Conservation (phyloP, 2,888 invertebrate genomes). For the Allacma fusca region DNA sequence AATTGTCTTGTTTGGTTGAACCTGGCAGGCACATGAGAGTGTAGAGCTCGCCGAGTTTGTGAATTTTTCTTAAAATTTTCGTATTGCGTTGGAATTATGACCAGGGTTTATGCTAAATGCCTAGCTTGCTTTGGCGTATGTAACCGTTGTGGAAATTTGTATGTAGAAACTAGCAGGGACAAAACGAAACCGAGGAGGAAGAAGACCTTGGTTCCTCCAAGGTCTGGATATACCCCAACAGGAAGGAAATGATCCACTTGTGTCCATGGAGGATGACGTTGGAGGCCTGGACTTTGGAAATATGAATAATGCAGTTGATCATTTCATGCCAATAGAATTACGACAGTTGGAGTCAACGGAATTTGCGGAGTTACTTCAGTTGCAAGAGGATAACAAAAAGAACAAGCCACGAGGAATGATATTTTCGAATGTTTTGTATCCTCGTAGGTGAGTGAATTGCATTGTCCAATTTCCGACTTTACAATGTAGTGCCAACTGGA, state of each 20-base stretch:
- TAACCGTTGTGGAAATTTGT: no score
- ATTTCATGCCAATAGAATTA: slow-evolving; percentile 80
- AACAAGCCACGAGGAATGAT: slow-evolving; percentile 63
- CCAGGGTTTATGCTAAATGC: no score
- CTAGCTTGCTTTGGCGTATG: no score
- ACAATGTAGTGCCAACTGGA: not conserved
- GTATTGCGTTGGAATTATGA: no score
- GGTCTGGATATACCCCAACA: slow-evolving; percentile 65
- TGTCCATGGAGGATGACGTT: slow-evolving; percentile 55
- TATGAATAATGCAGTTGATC: slow-evolving; percentile 74
- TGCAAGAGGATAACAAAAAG: slow-evolving; percentile 64
- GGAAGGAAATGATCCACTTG: slow-evolving; percentile 50
- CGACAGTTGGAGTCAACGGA: slow-evolving; percentile 74
- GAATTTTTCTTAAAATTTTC: no score
- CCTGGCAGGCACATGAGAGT: no score
- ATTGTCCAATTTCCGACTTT: no score
- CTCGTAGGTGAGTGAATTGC: slow-evolving; percentile 46
- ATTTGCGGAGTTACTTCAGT: slow-evolving; percentile 64
- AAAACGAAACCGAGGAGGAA: slow-evolving; percentile 68
- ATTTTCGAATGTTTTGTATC: slow-evolving; percentile 57
- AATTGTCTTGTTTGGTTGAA: slow-evolving; percentile 46
- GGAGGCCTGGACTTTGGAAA: slow-evolving; percentile 61
- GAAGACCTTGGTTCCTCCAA: slow-evolving; percentile 81
- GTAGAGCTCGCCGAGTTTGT: no score
- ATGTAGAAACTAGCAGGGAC: slow-evolving; percentile 78